Conservation (phyloP, 2,797 vertebrate genomes). For the Sebastes nivosus region DNA sequence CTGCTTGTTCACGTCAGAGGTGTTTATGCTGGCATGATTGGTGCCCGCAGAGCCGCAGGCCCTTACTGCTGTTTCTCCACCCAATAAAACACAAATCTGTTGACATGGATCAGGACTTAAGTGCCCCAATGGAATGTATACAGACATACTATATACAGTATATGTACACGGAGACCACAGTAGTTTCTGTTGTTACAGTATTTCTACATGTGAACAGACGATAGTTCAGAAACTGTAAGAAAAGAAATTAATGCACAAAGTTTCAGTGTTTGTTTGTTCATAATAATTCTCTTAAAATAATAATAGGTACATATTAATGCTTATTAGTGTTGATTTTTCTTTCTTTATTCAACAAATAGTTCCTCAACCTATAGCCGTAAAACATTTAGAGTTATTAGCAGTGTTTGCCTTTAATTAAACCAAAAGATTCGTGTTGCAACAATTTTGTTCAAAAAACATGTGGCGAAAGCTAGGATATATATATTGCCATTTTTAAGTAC, state of each 20-base stretch:
- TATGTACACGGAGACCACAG: conserved; percentile 4
- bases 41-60: conserved; percentile 59
- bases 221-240: background rate
- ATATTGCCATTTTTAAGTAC: too few relatives aligned
- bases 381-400: background rate
- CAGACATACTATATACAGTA: conserved; percentile 16
- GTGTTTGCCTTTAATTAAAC: background rate
- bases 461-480: too few relatives aligned
- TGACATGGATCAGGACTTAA: conserved; percentile 64
- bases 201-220: background rate
- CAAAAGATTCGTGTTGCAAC: fast-evolving
- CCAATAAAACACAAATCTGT: conserved; percentile 71
- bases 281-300: background rate
- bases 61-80: conserved; percentile 59
- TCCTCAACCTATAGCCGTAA: background rate
- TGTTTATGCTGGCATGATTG: conserved; percentile 67
- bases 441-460: too few relatives aligned
- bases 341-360: background rate
- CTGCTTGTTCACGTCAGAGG: conserved; percentile 57
- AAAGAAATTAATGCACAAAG: too few relatives aligned
- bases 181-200: background rate
- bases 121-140: conserved; percentile 48
- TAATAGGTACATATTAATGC: background rate
- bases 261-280: too few relatives aligned
- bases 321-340: background rate